Percentiles rank a stretch among this genome's conserved stretches.
These are phyloP conservation scores for Mizuhopecten yessoensis DNA, from an alignment of 1,140 invertebrate genomes.

Conservation along the genomic window DNA sequence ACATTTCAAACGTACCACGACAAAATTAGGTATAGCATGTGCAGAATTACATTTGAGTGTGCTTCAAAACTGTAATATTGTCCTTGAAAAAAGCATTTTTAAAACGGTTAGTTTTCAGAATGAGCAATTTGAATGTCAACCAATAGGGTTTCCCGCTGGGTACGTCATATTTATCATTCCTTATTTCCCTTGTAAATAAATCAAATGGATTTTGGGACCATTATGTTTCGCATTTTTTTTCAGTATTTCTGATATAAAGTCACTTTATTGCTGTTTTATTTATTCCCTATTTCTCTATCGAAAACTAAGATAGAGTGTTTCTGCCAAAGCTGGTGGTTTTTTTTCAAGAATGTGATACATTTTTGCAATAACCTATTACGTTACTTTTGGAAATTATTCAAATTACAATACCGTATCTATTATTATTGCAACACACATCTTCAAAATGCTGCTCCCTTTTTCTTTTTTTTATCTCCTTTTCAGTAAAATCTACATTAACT, in stretches of 20 bases:
- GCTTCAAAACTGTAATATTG: background rate
- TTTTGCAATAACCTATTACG: background rate
- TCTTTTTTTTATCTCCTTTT: no score
- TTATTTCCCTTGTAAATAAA: constrained; percentile 20
- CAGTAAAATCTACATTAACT: no score
- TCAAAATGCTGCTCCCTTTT: no score
- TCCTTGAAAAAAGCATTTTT: background rate
- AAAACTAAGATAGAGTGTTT: background rate
- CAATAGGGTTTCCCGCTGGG: background rate
- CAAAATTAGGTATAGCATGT: background rate
- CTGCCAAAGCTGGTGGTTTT: background rate
- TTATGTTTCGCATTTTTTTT: background rate
- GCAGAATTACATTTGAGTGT: background rate
- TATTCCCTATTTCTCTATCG: background rate
- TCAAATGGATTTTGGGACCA: background rate
- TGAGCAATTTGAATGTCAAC: constrained; percentile 10
- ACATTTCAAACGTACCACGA: background rate
- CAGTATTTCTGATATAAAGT: background rate
- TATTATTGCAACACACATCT: background rate
- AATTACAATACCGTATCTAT: background rate
- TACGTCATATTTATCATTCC: background rate
- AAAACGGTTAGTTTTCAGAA: background rate
- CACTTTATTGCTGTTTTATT: background rate
- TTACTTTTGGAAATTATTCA: background rate
- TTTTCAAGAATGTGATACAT: background rate